These are phyloP conservation scores for Anguilla pacifica DNA, from an alignment of 2,797 vertebrate species.

Conservation along the genomic window DNA sequence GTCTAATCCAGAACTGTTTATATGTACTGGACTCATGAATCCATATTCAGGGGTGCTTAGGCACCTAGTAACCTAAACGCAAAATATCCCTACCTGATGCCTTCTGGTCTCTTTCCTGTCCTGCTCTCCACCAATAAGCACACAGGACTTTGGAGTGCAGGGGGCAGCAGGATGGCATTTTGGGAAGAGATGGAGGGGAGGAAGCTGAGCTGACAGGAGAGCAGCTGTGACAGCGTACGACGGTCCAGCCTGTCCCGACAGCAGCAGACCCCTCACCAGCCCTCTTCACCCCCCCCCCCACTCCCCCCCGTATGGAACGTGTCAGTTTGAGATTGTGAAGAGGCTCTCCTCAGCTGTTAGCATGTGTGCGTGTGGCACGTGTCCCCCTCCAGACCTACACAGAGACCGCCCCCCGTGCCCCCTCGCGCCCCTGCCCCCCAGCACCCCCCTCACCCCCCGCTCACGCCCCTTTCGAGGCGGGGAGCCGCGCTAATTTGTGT, in stretches of 20 bases:
- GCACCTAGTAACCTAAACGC: not conserved
- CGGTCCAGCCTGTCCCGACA: not conserved
- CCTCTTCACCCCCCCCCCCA: too few relatives aligned
- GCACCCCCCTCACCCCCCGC: not conserved
- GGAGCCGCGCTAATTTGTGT: conserved; percentile 28
- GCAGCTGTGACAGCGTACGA: too few relatives aligned
- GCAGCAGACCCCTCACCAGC: not conserved
- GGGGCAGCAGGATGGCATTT: not conserved
- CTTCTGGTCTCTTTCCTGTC: not conserved
- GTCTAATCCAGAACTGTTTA: not conserved
- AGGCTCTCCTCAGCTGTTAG: not conserved
- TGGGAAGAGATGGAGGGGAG: not conserved
- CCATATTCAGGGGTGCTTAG: not conserved
- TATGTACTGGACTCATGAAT: not conserved
- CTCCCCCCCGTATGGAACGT: not conserved
- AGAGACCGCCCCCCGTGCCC: not conserved
- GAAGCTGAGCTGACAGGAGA: not conserved
- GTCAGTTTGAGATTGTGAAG: not conserved
- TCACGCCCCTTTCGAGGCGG: not conserved
- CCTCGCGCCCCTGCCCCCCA: too few relatives aligned
- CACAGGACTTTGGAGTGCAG: not conserved
- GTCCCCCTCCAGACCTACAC: not conserved
- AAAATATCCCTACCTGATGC: not conserved
- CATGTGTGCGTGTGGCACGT: not conserved
- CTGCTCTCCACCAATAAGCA: not conserved